Evolutionary conservation across 2,797 vertebrate genomes (phyloP).

Genomic region (Sandelia bainsii): DNA sequence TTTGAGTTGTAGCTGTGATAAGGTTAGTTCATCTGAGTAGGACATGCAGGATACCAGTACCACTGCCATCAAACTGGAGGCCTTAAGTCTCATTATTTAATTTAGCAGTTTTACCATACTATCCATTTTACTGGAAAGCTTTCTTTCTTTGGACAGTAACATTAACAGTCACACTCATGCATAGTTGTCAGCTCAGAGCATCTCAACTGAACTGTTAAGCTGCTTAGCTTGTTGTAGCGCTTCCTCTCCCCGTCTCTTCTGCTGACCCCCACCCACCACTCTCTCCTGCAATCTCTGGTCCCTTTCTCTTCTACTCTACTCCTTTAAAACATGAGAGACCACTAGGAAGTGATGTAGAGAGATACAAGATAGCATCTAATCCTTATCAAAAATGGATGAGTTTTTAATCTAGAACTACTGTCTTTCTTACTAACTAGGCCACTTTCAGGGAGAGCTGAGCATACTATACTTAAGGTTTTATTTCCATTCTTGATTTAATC

Average conservation of each 20-base stretch:
- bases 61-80: not conserved
- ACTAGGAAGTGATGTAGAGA: conserved; percentile 11
- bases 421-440: not conserved
- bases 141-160: not conserved
- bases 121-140: not conserved
- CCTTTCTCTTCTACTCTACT: conserved; percentile 2
- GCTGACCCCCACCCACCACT: not conserved
- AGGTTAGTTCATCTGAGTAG: too few species aligned
- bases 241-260: conserved; percentile 11
- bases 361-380: conserved; percentile 14
- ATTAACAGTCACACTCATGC: conserved; percentile 12
- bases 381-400: conserved; percentile 57
- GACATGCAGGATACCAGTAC: not conserved
- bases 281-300: conserved; percentile 2
- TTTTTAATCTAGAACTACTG: conserved; percentile 33
- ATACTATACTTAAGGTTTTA: not conserved
- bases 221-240: conserved; percentile 40
- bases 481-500: not conserved
- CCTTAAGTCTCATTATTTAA: not conserved
- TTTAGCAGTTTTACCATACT: not conserved
- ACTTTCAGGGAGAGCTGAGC: conserved; percentile 1
- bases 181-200: conserved; percentile 29
- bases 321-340: conserved; percentile 21
- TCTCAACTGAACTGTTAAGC: conserved; percentile 50
- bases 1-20: too few species aligned